Conservation (phyloP, 2,888 invertebrate genomes). For the Acleris literana region DNA sequence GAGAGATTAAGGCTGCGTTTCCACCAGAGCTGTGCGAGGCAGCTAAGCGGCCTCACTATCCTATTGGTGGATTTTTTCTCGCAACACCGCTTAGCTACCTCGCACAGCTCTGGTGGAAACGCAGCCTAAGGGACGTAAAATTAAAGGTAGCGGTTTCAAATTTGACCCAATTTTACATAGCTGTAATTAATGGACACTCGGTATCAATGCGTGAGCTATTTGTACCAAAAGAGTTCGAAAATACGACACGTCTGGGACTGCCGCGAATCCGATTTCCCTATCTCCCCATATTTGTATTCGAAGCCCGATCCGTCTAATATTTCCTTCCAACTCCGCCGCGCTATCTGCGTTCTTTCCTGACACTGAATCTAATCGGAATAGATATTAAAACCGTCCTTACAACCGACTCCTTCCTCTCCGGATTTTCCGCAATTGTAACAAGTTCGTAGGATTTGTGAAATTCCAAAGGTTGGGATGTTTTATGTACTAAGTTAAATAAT, state of each 20-base stretch:
- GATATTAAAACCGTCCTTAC: constrained; percentile 83
- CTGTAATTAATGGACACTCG: neutral
- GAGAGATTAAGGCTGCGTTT: too few relatives aligned
- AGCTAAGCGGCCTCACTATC: too few relatives aligned
- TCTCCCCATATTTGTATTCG: constrained; percentile 83
- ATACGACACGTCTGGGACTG: constrained; percentile 79
- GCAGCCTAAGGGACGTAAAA: too few relatives aligned
- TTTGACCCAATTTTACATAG: too few relatives aligned
- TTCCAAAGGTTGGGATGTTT: neutral
- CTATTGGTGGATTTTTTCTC: too few relatives aligned
- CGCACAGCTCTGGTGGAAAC: too few relatives aligned
- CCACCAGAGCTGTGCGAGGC: too few relatives aligned
- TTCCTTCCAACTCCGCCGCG: constrained; percentile 78
- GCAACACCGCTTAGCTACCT: too few relatives aligned
- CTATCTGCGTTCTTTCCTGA: constrained; percentile 81
- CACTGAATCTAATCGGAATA: constrained; percentile 84
- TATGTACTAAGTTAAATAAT: too few relatives aligned
- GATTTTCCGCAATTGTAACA: constrained; percentile 47
- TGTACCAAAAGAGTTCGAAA: constrained; percentile 75
- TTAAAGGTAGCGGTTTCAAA: too few relatives aligned
- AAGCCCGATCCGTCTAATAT: constrained; percentile 81
- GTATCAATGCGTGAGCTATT: constrained; percentile 49
- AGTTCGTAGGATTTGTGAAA: neutral
- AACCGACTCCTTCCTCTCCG: constrained; percentile 62
- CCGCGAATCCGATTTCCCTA: constrained; percentile 81